Base-by-base conservation (phyloP, 2,797 vertebrate genomes). In the Melanotaenia boesemani region DNA sequence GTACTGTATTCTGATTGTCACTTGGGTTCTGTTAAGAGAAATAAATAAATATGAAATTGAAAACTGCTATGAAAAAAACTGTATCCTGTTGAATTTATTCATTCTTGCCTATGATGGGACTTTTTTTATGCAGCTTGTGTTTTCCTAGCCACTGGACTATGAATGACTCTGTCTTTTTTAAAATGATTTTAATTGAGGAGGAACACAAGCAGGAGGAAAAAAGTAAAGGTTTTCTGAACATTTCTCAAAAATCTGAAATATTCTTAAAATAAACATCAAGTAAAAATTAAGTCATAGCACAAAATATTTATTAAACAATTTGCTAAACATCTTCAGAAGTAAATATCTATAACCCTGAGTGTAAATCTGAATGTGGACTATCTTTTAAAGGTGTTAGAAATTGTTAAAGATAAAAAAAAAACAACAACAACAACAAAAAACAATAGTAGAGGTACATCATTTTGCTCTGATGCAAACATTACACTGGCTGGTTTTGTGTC, bases 1-100 rank as follows among this genome's bases (percentile, higher is more conserved):
- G 92, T 92, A 92, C 89, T 93, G 91, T 94, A 95, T 93, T 92
- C 91, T 94, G 94, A 95, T 94, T 95, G 93, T 95, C 94, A 94
- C 91, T 90, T 92, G 90, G 91, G 88, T 94, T 92, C 89, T 93
- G 92, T 95, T 85, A 85, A 92, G 87, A 94, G 87, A 93, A 95
- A 87, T 92, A 93, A 95, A 95, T 93, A 94, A 95, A 95, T 93
- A 94, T 94, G 84, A 92, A 91, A 86, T 92, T 93, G 84, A 91
- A 93, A 92, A 83, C 85, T 77, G 52, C 66, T 81, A 74, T 83
- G 83, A 76, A 84, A 79, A 80, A 79, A 79, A 74, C 28, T 26
- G 36, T 13, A 58, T 80, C 7, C 16, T 65, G 34, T 63, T 60
- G 20, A 67, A 86, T 68, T 73, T 30, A 68, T 78, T 82, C 7